Percentiles rank a stretch among this genome's conserved stretches.
phyloP scores from a whole-genome alignment of 1,140 invertebrate genomes.

The Spodoptera litura region DNA sequence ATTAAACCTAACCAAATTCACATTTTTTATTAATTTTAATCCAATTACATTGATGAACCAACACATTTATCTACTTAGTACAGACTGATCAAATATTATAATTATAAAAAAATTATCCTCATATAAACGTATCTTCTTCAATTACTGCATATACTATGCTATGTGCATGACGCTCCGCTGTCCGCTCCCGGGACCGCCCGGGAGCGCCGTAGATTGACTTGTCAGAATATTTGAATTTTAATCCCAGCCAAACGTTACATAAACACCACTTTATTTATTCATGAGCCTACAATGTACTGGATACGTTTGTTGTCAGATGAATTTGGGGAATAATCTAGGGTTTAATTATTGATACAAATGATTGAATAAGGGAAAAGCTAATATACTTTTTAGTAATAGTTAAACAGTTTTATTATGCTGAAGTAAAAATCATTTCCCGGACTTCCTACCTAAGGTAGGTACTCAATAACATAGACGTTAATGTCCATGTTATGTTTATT shows the following conservation, averaged over 20 bases:
- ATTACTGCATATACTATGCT: conserved; percentile 34
- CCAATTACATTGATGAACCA: too few species aligned
- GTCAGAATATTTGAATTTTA: conserved; percentile 87
- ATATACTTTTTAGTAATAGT: background rate
- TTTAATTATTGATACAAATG: background rate
- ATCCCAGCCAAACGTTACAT: conserved; percentile 79
- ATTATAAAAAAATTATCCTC: too few species aligned
- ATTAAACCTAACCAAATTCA: too few species aligned
- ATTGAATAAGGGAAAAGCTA: background rate
- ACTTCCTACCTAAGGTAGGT: too few species aligned
- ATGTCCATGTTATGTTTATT: too few species aligned
- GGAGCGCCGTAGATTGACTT: conserved; percentile 84
- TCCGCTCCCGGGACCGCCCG: conserved; percentile 66
- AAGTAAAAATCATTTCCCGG: background rate
- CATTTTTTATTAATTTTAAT: too few species aligned
- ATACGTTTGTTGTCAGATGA: conserved; percentile 29
- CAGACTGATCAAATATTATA: too few species aligned
- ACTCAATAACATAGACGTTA: too few species aligned
- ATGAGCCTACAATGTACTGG: conserved; percentile 65
- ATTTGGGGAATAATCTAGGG: background rate
- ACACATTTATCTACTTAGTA: too few species aligned
- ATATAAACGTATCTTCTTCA: background rate
- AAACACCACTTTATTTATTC: conserved; percentile 83
- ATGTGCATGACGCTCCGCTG: conserved; percentile 48
- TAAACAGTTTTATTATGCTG: background rate